Evolutionary conservation across 2,113 vertebrate species (phyloP).

Genomic region (Ploceus nigricollis): DNA sequence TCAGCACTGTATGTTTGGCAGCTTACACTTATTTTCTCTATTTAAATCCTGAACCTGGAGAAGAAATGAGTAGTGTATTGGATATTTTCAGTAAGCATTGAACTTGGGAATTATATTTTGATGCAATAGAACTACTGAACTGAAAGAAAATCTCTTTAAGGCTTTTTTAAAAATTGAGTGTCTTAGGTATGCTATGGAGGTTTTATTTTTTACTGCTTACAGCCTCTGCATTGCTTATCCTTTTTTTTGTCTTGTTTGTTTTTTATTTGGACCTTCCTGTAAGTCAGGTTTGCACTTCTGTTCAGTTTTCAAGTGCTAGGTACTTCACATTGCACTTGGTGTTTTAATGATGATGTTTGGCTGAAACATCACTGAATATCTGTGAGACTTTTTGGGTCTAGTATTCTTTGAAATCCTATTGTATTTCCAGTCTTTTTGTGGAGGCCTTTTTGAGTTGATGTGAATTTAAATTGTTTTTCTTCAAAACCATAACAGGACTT

Average conservation of each 20-base stretch:
- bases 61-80: not conserved
- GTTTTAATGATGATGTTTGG: not conserved
- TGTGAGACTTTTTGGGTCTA: not conserved
- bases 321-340: not conserved
- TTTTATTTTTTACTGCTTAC: not conserved
- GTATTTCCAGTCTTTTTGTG: not conserved
- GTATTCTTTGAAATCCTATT: not conserved
- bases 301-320: not conserved
- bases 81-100: not conserved
- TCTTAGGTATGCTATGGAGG: not conserved
- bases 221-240: not conserved
- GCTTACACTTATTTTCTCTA: not conserved
- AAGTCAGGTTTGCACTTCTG: not conserved
- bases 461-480: not conserved
- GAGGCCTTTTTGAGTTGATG: not conserved
- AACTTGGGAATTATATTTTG: not conserved
- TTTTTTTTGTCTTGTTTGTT: not conserved
- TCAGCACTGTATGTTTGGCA: not conserved
- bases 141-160: not conserved
- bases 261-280: not conserved
- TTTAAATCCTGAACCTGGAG: not conserved
- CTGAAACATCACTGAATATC: not conserved
- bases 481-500: constrained; percentile 78
- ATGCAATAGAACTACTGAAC: not conserved
- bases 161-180: not conserved